Percentiles rank a stretch among this genome's conserved stretches.
Conservation (phyloP, 2,797 vertebrate genomes). For the Darevskia nairensis region DNA sequence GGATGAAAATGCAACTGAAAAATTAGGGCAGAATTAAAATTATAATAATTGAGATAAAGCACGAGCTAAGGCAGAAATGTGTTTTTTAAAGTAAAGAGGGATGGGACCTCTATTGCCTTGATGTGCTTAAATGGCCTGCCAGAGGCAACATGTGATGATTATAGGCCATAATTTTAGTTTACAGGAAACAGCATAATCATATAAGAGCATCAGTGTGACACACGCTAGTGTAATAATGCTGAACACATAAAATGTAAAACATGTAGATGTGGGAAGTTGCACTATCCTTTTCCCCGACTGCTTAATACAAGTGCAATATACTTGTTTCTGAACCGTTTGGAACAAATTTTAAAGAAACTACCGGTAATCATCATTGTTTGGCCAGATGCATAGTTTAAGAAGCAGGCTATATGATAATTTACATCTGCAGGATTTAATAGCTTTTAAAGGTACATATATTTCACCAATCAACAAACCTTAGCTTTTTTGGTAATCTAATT, state of each 20-base stretch:
- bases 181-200: slow-evolving; percentile 42
- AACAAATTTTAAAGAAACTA: not conserved
- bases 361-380: not conserved
- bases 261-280: slow-evolving; percentile 48
- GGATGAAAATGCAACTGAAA: not conserved
- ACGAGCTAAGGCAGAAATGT: not conserved
- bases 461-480: not conserved
- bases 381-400: not conserved
- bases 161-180: slow-evolving; percentile 18
- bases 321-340: not conserved
- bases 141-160: slow-evolving; percentile 30
- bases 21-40: not conserved
- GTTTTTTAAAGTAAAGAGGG: not conserved
- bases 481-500: not conserved
- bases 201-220: slow-evolving; percentile 58
- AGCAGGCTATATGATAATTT: not conserved
- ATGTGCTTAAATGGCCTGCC: slow-evolving; percentile 11
- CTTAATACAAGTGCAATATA: not conserved
- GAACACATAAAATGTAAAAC: slow-evolving; percentile 37
- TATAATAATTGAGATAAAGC: not conserved
- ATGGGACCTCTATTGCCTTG: not conserved
- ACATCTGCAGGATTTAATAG: not conserved
- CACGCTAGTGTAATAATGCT: slow-evolving; percentile 51
- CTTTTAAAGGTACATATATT: not conserved
- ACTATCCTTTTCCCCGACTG: slow-evolving; percentile 74